Conservation (phyloP, 1,140 invertebrate genomes). For the Augochlora pura region DNA sequence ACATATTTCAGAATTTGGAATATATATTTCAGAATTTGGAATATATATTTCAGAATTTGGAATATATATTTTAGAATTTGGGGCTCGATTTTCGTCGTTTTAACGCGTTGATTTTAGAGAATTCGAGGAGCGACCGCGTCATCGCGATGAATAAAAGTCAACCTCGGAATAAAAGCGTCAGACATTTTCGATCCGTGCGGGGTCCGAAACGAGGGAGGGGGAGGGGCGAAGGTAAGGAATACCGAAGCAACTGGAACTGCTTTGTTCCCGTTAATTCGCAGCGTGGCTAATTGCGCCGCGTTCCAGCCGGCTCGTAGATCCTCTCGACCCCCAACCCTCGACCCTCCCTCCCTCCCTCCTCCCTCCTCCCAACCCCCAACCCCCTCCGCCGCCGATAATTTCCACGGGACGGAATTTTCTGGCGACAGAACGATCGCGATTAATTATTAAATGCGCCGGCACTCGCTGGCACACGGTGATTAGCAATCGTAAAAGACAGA, state of each 20-base stretch:
- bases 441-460: slow-evolving; percentile 40
- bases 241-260: neutral
- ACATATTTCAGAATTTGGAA: no score
- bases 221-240: neutral
- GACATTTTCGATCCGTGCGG: no score
- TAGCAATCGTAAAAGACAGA: slow-evolving; percentile 47
- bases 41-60: no score
- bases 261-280: slow-evolving; percentile 17
- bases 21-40: no score
- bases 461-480: slow-evolving; percentile 19
- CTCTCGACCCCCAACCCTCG: neutral
- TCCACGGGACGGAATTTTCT: slow-evolving; percentile 32
- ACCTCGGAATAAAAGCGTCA: no score
- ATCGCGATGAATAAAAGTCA: no score
- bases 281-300: slow-evolving; percentile 26
- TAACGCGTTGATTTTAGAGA: no score
- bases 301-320: slow-evolving; percentile 24
- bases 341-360: no score
- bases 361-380: neutral
- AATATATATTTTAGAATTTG: no score
- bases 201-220: neutral
- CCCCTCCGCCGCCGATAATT: slow-evolving; percentile 25
- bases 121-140: no score
- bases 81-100: no score
- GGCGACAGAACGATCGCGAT: slow-evolving; percentile 25